Conservation (phyloP, 2,113 vertebrate genomes). For the Stegostoma tigrinum region DNA sequence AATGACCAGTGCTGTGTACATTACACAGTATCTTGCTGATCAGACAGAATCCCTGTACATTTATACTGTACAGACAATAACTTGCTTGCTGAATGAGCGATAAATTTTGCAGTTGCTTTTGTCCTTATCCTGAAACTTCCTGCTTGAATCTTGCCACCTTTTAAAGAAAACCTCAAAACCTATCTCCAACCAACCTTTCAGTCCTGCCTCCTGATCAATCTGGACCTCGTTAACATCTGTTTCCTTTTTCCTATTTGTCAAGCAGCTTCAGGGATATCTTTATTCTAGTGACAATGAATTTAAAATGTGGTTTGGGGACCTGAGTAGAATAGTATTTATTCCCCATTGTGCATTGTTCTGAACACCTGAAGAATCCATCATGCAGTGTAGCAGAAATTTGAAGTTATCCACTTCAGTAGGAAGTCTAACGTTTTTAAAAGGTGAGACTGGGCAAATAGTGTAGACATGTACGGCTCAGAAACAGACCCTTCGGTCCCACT, state of each 20-base stretch:
- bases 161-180: constrained; percentile 13
- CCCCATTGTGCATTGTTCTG: neutral
- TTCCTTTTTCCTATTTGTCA: constrained; percentile 23
- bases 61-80: neutral
- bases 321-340: neutral
- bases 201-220: neutral
- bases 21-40: neutral
- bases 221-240: neutral
- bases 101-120: neutral
- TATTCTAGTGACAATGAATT: neutral
- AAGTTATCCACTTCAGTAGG: neutral
- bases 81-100: neutral
- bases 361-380: neutral
- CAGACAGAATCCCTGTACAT: neutral
- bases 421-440: neutral
- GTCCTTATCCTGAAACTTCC: neutral
- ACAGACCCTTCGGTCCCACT: too few species aligned
- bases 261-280: neutral
- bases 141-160: neutral
- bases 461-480: too few species aligned
- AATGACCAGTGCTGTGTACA: neutral
- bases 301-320: neutral
- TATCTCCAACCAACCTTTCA: neutral
- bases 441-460: neutral
- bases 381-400: neutral